Percentiles rank a stretch among this genome's conserved stretches.
phyloP scores from a whole-genome alignment of 2,113 vertebrate genomes.

The Ictalurus punctatus region DNA sequence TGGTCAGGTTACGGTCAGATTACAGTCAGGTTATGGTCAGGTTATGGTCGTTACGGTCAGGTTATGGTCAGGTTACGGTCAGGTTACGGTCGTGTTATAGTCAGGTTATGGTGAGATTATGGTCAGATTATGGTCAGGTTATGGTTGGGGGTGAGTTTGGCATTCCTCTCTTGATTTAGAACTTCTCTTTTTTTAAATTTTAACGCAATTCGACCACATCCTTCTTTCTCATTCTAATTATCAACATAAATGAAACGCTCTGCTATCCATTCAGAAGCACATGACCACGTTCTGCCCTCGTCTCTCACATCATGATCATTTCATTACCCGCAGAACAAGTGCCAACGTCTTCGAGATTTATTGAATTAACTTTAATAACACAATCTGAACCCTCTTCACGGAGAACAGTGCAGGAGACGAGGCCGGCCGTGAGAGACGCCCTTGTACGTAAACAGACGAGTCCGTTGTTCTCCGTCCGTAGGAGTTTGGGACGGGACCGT shows the following conservation, averaged over 20 bases:
- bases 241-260: not conserved
- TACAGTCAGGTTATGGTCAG: not conserved
- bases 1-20: no score
- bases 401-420: slow-evolving; percentile 55
- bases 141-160: not conserved
- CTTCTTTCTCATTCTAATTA: not conserved
- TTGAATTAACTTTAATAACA: slow-evolving; percentile 73
- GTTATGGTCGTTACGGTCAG: no score
- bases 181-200: no score
- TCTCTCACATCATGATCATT: slow-evolving; percentile 54
- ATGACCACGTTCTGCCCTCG: slow-evolving; percentile 5
- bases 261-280: not conserved
- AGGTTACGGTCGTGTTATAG: no score
- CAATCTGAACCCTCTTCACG: slow-evolving; percentile 63
- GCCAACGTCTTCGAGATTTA: slow-evolving; percentile 66
- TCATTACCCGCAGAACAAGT: slow-evolving; percentile 60
- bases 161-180: not conserved
- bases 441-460: slow-evolving; percentile 71
- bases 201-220: not conserved
- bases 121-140: not conserved
- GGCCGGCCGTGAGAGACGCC: slow-evolving; percentile 64
- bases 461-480: slow-evolving; percentile 69
- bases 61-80: no score
- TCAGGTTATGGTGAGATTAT: no score
- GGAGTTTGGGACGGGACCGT: slow-evolving; percentile 75